Base-by-base conservation (phyloP, 2,888 invertebrate genomes). In the Drosophila parthenogenetica region DNA sequence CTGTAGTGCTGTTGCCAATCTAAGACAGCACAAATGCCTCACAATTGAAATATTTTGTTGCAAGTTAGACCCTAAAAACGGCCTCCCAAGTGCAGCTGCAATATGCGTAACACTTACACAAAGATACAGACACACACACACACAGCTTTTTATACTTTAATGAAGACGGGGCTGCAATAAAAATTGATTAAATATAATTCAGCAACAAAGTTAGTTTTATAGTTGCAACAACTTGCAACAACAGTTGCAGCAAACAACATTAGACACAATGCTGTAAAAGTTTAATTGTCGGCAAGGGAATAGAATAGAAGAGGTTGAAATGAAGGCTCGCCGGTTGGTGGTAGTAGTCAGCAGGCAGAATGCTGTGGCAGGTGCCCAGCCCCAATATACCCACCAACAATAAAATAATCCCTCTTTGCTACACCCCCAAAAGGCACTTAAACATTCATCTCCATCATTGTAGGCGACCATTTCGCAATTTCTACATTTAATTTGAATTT, bases 151-250 rank as follows among this genome's bases (percentile, higher is more conserved):
- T 88, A 89, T 88, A 86, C 83, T 88, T 82, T 88, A 89, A 89
- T 86, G 88, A 86, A 87, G 85, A 81, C 82, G 87, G 71, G 79
- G 87, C 72, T 88, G 85, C 74, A 87, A 89, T 89, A 89, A 85
- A 85, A 85, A 89, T 85, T 85, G 89, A 85, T 85, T 85, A 85
- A 85, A 85, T 89, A 85, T 85, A 85, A 85, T 85, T 89, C 81
- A 85, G 88, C 85, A 89, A 85, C 85, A 85, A 89, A 79, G 85
- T 89, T 73, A 55, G 71, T 85, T 89, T 85, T 89, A 85, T 85
- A 71, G 89, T 69, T 84, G 87, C 77, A 69, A 64, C 80, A 69
- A 64, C 63, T 69, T 51, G 58, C 51, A 64, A 42, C 39, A 35
- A 11, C 14, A 37, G 17, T 39, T 43, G 29, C 77, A 64, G 49